Evolutionary conservation across 2,797 vertebrate species (phyloP).

Genomic region (Sebastiscus tertius): DNA sequence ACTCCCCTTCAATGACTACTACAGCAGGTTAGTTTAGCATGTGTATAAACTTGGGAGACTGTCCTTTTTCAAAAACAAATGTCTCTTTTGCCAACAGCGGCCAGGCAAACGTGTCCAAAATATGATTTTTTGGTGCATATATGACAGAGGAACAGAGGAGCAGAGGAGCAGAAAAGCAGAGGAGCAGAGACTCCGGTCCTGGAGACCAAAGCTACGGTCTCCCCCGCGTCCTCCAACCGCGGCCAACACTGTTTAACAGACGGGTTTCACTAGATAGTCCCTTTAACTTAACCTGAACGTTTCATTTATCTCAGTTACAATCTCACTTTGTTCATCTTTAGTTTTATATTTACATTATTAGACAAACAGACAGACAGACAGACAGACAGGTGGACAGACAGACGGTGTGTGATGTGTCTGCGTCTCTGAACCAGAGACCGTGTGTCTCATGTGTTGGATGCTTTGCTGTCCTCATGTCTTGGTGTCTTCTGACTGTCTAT

Average conservation of each 20-base stretch:
- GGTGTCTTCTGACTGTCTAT: slow-evolving; percentile 92
- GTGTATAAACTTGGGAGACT: not conserved
- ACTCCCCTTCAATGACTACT: not conserved
- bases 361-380: not conserved
- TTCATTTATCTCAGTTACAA: too few relatives aligned
- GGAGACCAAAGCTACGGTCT: too few relatives aligned
- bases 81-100: not conserved
- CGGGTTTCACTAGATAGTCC: too few relatives aligned
- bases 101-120: not conserved
- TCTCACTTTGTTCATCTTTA: too few relatives aligned
- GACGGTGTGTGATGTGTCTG: slow-evolving; percentile 80
- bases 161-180: too few relatives aligned
- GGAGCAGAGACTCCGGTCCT: too few relatives aligned
- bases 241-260: too few relatives aligned
- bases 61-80: too few relatives aligned
- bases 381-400: not conserved
- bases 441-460: slow-evolving; percentile 84
- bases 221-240: too few relatives aligned
- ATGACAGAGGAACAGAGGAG: not conserved
- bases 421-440: slow-evolving; percentile 83
- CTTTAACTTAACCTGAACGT: too few relatives aligned
- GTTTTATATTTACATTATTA: too few relatives aligned
- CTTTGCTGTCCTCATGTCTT: slow-evolving; percentile 89
- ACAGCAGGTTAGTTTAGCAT: not conserved
- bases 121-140: not conserved